Conservation (phyloP, 1,140 invertebrate species). For the Temnothorax curvispinosus region DNA sequence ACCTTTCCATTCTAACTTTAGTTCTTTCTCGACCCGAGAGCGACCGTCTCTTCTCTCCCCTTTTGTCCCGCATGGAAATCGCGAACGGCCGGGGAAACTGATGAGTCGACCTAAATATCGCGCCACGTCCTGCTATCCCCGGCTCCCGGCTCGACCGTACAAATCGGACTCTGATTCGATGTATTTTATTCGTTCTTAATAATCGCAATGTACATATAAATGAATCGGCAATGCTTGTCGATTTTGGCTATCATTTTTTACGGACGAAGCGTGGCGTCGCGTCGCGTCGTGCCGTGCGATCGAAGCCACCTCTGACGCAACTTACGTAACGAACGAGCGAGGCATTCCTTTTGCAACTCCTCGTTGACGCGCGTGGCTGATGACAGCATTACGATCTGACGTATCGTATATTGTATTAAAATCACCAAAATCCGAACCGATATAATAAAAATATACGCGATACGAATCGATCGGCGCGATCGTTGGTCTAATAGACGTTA, state of each 20-base stretch:
- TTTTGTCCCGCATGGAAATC: constrained; percentile 10
- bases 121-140: background rate
- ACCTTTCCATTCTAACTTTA: constrained; percentile 65
- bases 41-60: background rate
- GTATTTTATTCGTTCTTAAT: background rate
- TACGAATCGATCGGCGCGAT: constrained; percentile 79
- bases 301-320: constrained; percentile 17
- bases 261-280: background rate
- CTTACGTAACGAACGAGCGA: constrained; percentile 31
- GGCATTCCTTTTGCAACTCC: constrained; percentile 22
- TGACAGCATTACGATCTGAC: background rate
- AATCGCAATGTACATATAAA: background rate
- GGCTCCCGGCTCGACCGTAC: background rate
- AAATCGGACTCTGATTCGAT: background rate
- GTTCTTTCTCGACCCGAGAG: background rate
- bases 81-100: background rate
- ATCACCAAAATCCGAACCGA: background rate
- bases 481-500: constrained; percentile 78
- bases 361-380: constrained; percentile 5
- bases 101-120: constrained; percentile 1
- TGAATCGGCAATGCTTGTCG: background rate
- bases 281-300: background rate
- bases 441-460: constrained; percentile 66
- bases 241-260: background rate
- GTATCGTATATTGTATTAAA: background rate